Evolutionary conservation across 1,140 invertebrate genomes (phyloP).

Genomic region (Gonioctena quinquepunctata): DNA sequence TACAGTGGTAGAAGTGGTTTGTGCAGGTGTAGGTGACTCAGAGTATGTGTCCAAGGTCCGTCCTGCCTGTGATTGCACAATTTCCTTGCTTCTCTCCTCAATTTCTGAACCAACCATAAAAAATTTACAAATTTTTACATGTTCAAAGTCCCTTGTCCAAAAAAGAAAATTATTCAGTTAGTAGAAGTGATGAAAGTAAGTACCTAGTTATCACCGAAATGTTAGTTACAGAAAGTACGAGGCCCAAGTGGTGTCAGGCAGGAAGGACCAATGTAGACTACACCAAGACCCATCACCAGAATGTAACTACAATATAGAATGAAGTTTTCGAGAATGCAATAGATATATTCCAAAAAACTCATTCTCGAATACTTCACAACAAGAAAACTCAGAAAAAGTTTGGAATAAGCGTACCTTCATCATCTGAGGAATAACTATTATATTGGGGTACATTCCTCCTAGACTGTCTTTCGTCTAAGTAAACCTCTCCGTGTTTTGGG

Average conservation of each 20-base stretch:
- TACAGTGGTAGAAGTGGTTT: constrained; percentile 48
- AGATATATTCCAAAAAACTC: background rate
- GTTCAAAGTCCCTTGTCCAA: constrained; percentile 37
- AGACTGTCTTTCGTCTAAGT: constrained; percentile 30
- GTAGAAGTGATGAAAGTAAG: constrained; percentile 29
- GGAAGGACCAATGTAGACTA: constrained; percentile 54
- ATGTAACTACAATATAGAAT: constrained; percentile 3
- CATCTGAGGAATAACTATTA: constrained; percentile 84
- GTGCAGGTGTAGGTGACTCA: constrained; percentile 49
- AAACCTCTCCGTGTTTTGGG: constrained; percentile 32
- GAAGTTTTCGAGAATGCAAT: background rate
- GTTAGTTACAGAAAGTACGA: constrained; percentile 51
- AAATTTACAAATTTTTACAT: constrained; percentile 50
- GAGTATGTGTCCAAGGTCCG: constrained; percentile 52
- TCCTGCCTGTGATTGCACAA: constrained; percentile 55
- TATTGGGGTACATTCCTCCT: constrained; percentile 58
- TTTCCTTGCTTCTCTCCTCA: constrained; percentile 50
- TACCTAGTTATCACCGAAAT: constrained; percentile 33
- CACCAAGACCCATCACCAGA: constrained; percentile 36
- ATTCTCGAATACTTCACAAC: background rate
- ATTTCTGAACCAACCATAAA: constrained; percentile 54
- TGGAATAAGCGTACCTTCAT: constrained; percentile 70
- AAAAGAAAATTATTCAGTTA: constrained; percentile 41
- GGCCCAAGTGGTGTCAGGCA: constrained; percentile 50
- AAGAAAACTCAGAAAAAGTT: constrained; percentile 11